Conservation (phyloP, 1,140 invertebrate genomes). For the Cecropterus lyciades region DNA sequence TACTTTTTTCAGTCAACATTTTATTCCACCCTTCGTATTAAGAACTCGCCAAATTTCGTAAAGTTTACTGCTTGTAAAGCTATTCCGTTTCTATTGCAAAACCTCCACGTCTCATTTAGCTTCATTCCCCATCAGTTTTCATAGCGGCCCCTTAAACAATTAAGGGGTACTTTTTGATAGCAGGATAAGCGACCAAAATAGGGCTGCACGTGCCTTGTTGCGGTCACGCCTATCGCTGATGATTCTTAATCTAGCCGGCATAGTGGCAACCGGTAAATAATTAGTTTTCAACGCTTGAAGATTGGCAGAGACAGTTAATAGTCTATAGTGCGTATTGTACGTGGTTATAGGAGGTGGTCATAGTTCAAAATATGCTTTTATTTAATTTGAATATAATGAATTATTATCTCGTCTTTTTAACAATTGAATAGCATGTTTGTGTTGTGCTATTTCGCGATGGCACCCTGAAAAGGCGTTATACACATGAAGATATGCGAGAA, state of each 20-base stretch:
- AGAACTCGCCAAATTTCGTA: background rate
- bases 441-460: no score
- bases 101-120: conserved; percentile 14
- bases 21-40: conserved; percentile 4
- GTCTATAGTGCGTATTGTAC: no score
- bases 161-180: conserved; percentile 21
- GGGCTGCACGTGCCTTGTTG: conserved; percentile 1
- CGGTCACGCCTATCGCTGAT: conserved; percentile 16
- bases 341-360: no score
- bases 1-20: background rate
- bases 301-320: no score
- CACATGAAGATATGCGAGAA: no score
- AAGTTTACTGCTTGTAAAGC: conserved; percentile 9
- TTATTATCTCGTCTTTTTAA: no score
- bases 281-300: conserved; percentile 1
- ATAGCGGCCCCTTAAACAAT: conserved; percentile 14
- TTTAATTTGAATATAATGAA: no score
- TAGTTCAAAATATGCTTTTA: no score
- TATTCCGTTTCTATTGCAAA: conserved; percentile 14
- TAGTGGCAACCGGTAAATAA: conserved; percentile 3
- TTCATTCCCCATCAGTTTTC: conserved; percentile 1
- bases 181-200: conserved; percentile 16
- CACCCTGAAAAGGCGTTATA: no score
- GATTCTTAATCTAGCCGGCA: conserved; percentile 11
- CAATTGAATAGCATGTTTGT: no score